Base-by-base conservation (phyloP, 2,113 vertebrate genomes). In the Colinus virginianus region DNA sequence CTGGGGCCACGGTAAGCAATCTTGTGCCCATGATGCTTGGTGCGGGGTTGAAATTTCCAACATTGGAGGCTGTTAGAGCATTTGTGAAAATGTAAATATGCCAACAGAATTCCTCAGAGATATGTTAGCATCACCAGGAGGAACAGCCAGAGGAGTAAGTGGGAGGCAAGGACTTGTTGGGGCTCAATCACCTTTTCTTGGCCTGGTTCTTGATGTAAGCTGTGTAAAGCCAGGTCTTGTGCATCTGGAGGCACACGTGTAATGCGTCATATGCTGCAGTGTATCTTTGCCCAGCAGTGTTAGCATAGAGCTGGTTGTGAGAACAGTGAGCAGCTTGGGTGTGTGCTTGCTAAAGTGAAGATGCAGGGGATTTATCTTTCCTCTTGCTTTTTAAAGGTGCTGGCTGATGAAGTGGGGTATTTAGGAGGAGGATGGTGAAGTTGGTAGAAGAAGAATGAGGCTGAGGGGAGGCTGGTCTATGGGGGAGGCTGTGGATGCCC, bases 1-100 rank as follows among this genome's bases (percentile, higher is more conserved):
- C 96, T 99, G 38, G 97, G 98, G 90, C 98, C 98, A 90, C 98
- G 98, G 99, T 99, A 97, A 97, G 98, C 90, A 68, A 55, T 32
- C 5, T 34, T 8, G 20, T 9, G 9, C 34, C 32, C 69, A 42
- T 23, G 21, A 13, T 16, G 42, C 14, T 10, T 6, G 30, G 21
- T 16, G 46, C 16, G 36, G 42, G 42, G 26, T 46, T 43, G 26
- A 16, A 36, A 45, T 58, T 84, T 34, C 48, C 18, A 15, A 32
- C 25, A 28, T n/a, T 26, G 1, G 1, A 40, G 21, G 9, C 28
- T 0, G 0, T 38, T 69, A 43, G 20, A 53, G 32, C 11, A 1
- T 34, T 34, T 2, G 6, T 32, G 48, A 70, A 13, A 40, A 3
- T 1, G 28, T 0, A 5, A 14, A 53, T 43, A 70, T 28, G 3